phyloP scores from a whole-genome alignment of 2,888 invertebrate genomes.

The Elysia crispata region DNA sequence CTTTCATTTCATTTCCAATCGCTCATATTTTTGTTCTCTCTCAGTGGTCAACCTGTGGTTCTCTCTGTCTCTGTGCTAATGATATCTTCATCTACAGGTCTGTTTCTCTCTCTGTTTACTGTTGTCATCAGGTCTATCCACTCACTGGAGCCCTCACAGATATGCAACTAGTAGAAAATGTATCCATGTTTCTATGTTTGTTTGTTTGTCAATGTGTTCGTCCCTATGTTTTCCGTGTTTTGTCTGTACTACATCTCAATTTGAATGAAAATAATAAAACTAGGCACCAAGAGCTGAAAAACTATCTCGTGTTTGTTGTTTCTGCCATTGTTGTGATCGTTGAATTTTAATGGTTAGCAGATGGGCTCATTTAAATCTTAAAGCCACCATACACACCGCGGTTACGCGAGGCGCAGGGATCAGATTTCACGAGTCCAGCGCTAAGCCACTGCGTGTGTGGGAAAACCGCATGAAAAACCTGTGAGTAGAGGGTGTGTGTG shows the following conservation, averaged over 20 bases:
- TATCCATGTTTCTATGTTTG: constrained; percentile 15
- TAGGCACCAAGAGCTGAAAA: constrained; percentile 51
- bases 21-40: neutral
- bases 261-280: constrained; percentile 50
- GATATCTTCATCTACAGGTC: constrained; percentile 29
- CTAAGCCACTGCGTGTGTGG: too few relatives aligned
- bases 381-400: too few relatives aligned
- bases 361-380: too few relatives aligned
- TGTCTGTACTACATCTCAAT: constrained; percentile 44
- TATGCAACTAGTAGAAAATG: constrained; percentile 43
- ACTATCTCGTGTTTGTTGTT: neutral
- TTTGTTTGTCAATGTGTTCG: constrained; percentile 35
- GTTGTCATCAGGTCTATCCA: constrained; percentile 42
- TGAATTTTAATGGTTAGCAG: too few relatives aligned
- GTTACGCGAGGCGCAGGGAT: too few relatives aligned
- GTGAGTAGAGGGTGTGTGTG: too few relatives aligned
- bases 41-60: neutral
- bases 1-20: too few relatives aligned
- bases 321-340: neutral
- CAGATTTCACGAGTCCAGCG: too few relatives aligned
- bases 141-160: constrained; percentile 39
- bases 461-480: too few relatives aligned
- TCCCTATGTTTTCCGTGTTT: too few relatives aligned
- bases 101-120: constrained; percentile 19
- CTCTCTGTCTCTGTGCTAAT: neutral